Conservation (phyloP, 2,888 invertebrate genomes). For the Deilephila porcellus region DNA sequence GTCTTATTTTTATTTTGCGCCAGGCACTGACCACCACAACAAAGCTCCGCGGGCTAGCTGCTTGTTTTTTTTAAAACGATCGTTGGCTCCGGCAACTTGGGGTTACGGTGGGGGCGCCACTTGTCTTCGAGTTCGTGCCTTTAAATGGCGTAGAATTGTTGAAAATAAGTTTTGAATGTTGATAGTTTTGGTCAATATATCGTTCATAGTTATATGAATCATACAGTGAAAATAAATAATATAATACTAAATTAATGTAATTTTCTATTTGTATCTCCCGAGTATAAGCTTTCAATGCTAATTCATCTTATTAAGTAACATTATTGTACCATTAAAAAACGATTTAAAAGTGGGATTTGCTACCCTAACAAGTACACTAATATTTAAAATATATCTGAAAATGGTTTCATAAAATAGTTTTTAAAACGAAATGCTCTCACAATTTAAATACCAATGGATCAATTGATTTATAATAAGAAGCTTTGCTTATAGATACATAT, state of each 20-base stretch:
- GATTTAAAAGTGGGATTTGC: background rate
- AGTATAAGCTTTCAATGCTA: background rate
- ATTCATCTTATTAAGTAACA: too few relatives aligned
- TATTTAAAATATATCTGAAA: too few relatives aligned
- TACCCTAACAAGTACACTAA: too few relatives aligned
- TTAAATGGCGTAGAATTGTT: background rate
- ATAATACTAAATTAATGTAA: background rate
- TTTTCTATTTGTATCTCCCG: background rate
- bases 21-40: slow-evolving; percentile 84
- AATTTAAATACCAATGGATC: too few relatives aligned
- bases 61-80: slow-evolving; percentile 65
- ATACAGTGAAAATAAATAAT: background rate
- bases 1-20: slow-evolving; percentile 81
- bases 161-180: background rate
- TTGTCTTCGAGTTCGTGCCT: background rate
- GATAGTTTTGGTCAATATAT: too few relatives aligned
- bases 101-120: slow-evolving; percentile 16
- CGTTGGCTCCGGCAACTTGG: slow-evolving; percentile 57
- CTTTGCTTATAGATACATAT: too few relatives aligned
- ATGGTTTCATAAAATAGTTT: too few relatives aligned
- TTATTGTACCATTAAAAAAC: background rate
- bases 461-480: too few relatives aligned
- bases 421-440: too few relatives aligned
- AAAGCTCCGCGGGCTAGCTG: slow-evolving; percentile 72
- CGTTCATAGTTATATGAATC: background rate